Evolutionary conservation across 2,888 invertebrate species (phyloP), one percentile per base, ranked within the genome.

Genomic region (Eurytoma californica): DNA sequence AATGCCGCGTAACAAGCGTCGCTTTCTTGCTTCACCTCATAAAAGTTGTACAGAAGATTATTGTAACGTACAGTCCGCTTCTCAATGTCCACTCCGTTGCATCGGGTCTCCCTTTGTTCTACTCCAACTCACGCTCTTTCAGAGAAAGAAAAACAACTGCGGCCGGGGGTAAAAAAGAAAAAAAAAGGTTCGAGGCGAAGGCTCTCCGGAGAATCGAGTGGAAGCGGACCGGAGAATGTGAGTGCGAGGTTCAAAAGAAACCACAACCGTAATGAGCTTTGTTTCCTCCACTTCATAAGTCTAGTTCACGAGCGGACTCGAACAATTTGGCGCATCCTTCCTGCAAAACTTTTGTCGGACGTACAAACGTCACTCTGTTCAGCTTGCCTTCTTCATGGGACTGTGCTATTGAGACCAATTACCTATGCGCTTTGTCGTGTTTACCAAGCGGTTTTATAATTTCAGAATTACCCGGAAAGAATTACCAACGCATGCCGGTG

Each of bases 191-290:
- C 16, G n/a, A 63, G 24, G n/a, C 5, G 16, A 55, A 24, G 24
- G 39, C 47, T 65, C 69, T n/a, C 47, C 49, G 61, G 30, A 20
- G 30, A 20, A 24, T 13, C 47, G 47, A 30, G 53, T 51, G 30
- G 30, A 30, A 7, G 30, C 60, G 51, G 12, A 20, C 16, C 24
- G 7, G 60, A 3, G 53, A 30, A 55, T 47, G 70, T n/a, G 67
- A 2, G 51, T 13, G 47, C 24, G 20, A 28, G 18, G 30, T 39
- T 53, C 47, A 60, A 75, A 65, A 79, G 70, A 74, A 75, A 66
- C 70, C 79, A 55, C 74, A 70, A 70, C 65, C 69, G 66, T 79
- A 79, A 79, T 69, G 66, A 79, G 74, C 79, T 70, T 74, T 66
- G 74, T 75, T 75, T 79, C 74, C 74, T 75, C 16, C 60, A 47